Conservation (phyloP, 2,797 vertebrate genomes). For the Notolabrus celidotus region DNA sequence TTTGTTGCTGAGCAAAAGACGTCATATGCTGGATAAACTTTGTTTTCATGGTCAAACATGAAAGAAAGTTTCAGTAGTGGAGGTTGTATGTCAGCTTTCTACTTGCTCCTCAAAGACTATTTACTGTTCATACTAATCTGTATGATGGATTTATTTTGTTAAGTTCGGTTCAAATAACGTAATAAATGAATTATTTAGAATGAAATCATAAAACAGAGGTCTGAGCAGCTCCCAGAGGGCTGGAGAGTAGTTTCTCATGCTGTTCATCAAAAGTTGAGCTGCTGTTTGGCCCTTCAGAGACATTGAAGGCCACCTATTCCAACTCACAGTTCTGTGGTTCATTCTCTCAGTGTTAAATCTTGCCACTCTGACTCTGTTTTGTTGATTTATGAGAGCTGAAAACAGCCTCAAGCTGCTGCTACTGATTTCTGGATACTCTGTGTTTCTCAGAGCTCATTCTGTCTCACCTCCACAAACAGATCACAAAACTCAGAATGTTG, state of each 20-base stretch:
- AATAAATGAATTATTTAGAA: no score
- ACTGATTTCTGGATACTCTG: constrained; percentile 21
- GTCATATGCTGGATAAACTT: no score
- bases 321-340: not conserved
- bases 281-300: not conserved
- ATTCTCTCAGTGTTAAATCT: constrained; percentile 13
- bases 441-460: constrained; percentile 16
- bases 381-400: constrained; percentile 41
- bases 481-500: constrained; percentile 11
- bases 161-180: no score
- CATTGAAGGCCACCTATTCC: constrained; percentile 9
- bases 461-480: constrained; percentile 19
- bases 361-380: constrained; percentile 27
- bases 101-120: no score
- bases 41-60: no score
- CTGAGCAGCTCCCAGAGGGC: not conserved
- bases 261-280: not conserved
- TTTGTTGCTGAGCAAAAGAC: no score
- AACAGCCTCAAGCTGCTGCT: constrained; percentile 26
- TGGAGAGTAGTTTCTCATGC: not conserved
- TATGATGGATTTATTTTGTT: no score
- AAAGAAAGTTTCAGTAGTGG: no score
- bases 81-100: no score
- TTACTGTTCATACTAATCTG: no score
- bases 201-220: no score